Percentiles rank a stretch among this genome's conserved stretches.
These are phyloP conservation scores for Brachionus koreanus DNA, from an alignment of 1,140 invertebrate species.

Conservation along the genomic window DNA sequence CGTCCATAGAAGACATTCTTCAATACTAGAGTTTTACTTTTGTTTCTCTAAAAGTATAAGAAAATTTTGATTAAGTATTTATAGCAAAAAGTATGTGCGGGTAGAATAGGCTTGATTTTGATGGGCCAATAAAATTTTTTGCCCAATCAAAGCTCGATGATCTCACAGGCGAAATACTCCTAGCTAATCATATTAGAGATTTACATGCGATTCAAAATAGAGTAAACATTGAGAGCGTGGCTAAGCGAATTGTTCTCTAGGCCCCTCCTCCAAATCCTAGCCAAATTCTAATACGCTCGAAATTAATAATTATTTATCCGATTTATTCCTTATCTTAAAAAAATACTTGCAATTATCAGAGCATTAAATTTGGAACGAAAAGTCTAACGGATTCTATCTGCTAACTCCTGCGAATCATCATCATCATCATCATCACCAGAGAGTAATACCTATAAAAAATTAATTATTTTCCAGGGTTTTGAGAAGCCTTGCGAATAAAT, in stretches of 20 bases:
- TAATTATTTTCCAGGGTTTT: not conserved
- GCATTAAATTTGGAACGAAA: conserved; percentile 33
- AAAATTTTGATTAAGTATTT: conserved; percentile 30
- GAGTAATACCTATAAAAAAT: not conserved
- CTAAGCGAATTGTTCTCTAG: not conserved
- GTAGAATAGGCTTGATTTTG: not conserved
- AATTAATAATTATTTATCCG: conserved; percentile 32
- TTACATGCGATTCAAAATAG: not conserved
- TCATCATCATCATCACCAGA: too few relatives aligned
- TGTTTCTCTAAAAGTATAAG: not conserved
- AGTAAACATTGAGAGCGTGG: not conserved
- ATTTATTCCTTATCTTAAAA: conserved; percentile 36
- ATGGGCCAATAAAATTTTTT: conserved; percentile 1
- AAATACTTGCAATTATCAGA: conserved; percentile 34
- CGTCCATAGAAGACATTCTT: conserved; percentile 7
- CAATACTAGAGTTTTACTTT: not conserved
- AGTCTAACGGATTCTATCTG: not conserved
- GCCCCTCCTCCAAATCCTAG: not conserved
- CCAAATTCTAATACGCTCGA: not conserved
- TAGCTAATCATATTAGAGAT: conserved; percentile 26
- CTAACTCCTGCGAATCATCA: conserved; percentile 20
- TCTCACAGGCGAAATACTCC: not conserved
- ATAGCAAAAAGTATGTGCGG: not conserved
- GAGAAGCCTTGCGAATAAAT: not conserved
- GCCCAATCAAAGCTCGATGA: not conserved